Base-by-base conservation (phyloP, 53 echinoderm and acorn worm genomes). In the Henricia sp. region DNA sequence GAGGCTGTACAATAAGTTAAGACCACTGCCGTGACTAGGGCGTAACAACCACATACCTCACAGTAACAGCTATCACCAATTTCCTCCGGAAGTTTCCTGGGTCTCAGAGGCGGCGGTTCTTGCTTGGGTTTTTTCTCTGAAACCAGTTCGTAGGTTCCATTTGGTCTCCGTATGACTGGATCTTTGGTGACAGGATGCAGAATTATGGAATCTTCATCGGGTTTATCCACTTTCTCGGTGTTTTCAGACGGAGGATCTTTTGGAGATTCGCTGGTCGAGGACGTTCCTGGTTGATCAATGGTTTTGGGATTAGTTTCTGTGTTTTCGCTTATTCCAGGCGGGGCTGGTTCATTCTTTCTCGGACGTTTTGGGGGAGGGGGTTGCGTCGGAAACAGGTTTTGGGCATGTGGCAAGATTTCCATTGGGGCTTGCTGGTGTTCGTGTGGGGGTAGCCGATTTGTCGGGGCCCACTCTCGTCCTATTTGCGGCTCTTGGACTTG, bases 171-270 rank as follows among this genome's bases (percentile, higher is more conserved):
- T n/a, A 37, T 67, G n/a, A 37, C 67, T 17, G 67, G 67, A 10
- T 8, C 67, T 38, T 67, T 67, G 6, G 67, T 38, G n/a, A 37
- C 23, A 16, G 67, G 67, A 67, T 67, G 67, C 13, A 38, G 67
- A 24, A 38, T 67, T n/a, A 9, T 54, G 8, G 54, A 17, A 16
- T 13, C 11, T 10, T 54, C 20, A 4, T 9, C 20, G 17, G 11
- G 19, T 16, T 54, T 3, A 54, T 54, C 54, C 19, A 54, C 6
- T 44, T 44, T 44, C 6, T 9, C 44, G 13, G 44, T 6, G 6
- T 44, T 44, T 9, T 44, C 44, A 9, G 44, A 13, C 44, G 6
- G 44, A 44, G 44, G 13, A 44, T 44, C 13, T 6, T 6, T 9
- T 44, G 54, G 54, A 3, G 54, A 21, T 54, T 54, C 54, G 8